Base-by-base conservation (phyloP, 53 echinoderm and acorn worm genomes). In the Echinarachnius parma region DNA sequence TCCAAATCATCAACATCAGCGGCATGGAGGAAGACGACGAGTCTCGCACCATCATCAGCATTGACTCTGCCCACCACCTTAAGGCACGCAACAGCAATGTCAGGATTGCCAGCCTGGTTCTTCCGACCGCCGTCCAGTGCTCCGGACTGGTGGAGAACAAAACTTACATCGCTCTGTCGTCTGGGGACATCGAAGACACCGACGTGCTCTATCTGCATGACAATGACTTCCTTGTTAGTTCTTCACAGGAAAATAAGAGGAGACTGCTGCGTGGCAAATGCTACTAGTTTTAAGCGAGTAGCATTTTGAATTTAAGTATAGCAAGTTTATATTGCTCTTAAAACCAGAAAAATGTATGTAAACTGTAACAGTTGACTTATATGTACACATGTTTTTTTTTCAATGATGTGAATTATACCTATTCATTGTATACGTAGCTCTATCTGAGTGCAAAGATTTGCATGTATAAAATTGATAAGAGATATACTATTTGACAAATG, bases 361-460 rank as follows among this genome's bases (percentile, higher is more conserved):
- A 72, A 72, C 74, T 72, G 74, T 72, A 72, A 35, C 74, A 72
- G 74, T 72, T 56, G 18, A 56, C 37, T 26, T 36, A 26, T 26
- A 32, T 28, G 44, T 52, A 31, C 39, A 62, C 24, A 36, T 37
- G 36, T 62, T 24, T n/a, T n/a, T n/a, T n/a, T n/a, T n/a, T 34
- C 4, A 62, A 47, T 65, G 39, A n/a, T n/a, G n/a, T n/a, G n/a
- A 15, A 45, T 65, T 65, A 37, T n/a, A n/a, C 9, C 22, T 65
- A 46, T 46, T 47, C n/a, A 1, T 46, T 46, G 46, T 18, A n/a
- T 32, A 45, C 39, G 74, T 72, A 72, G 74, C 74, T 72, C 74
- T 19, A 56, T 72, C 24, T 56, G 74, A 72, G 74, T 57, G 26
- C 47, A 0, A 32, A 72, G 42, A 39, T 28, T 28, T 0, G 1